These are phyloP conservation scores for Onychomys arenicola DNA, from an alignment of 2,797 vertebrate species.

Conservation along the genomic window DNA sequence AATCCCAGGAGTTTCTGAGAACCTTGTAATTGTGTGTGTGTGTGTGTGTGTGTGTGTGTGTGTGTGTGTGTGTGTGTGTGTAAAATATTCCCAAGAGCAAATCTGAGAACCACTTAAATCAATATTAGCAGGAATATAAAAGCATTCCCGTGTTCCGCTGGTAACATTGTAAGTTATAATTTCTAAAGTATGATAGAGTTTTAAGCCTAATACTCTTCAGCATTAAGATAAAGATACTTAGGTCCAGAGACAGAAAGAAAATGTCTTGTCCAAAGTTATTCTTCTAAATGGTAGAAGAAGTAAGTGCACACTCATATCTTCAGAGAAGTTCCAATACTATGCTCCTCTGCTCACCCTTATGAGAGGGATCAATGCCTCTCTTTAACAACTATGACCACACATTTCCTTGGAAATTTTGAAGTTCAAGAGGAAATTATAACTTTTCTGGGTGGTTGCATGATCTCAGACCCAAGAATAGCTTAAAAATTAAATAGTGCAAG, in stretches of 20 bases:
- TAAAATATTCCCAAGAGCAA: not conserved
- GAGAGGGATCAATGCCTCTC: not conserved
- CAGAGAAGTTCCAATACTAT: constrained; percentile 7
- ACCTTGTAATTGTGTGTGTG: not conserved
- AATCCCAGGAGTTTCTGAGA: not conserved
- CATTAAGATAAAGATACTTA: not conserved
- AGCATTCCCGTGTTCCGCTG: not conserved
- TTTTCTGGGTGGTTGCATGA: not conserved
- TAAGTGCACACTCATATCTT: not conserved
- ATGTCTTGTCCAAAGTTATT: not conserved
- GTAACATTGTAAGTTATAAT: not conserved
- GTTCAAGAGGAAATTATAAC: not conserved
- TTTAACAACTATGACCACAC: not conserved
- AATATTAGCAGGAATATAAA: not conserved
- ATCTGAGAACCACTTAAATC: not conserved
- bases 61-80: not conserved
- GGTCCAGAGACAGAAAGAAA: not conserved
- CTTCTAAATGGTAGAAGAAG: not conserved
- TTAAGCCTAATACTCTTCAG: not conserved
- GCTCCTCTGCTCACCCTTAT: not conserved
- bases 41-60: not conserved
- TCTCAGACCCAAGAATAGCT: not conserved
- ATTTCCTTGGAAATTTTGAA: not conserved
- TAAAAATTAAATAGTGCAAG: not conserved
- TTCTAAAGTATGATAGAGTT: constrained; percentile 8